These are phyloP conservation scores for Staurois parvus DNA, from an alignment of 2,797 vertebrate species.

Conservation along the genomic window DNA sequence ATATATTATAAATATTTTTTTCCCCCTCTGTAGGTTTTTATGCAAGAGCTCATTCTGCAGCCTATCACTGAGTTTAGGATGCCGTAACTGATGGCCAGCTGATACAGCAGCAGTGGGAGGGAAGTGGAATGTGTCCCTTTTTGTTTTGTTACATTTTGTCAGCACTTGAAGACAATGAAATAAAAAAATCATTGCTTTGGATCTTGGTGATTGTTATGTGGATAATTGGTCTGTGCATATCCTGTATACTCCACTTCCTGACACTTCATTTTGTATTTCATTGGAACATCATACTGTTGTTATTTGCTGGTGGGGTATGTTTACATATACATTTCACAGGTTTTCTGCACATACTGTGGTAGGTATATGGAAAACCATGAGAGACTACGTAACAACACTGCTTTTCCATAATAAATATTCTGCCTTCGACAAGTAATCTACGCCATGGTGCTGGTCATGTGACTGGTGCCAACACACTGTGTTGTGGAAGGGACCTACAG, in stretches of 20 bases:
- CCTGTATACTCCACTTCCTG: no score
- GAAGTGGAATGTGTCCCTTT: slow-evolving; percentile 31
- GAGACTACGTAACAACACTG: no score
- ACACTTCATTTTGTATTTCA: neutral
- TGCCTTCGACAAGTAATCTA: no score
- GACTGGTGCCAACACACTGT: no score
- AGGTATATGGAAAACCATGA: no score
- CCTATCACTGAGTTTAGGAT: slow-evolving; percentile 9
- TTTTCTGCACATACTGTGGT: no score
- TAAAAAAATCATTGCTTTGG: slow-evolving; percentile 56
- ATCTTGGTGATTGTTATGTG: neutral
- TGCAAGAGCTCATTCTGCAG: slow-evolving; percentile 26
- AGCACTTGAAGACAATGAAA: slow-evolving; percentile 55
- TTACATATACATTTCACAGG: no score
- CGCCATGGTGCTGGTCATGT: no score
- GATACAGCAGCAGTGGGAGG: slow-evolving; percentile 38
- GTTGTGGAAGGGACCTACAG: no score
- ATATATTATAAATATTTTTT: slow-evolving; percentile 46
- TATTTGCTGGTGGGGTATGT: no score
- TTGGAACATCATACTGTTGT: no score
- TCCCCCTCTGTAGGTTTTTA: slow-evolving; percentile 50
- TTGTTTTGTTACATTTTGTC: slow-evolving; percentile 58
- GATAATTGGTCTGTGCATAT: neutral
- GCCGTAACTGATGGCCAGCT: slow-evolving; percentile 16
- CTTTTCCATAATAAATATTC: no score